Evolutionary conservation across 2,888 invertebrate species (phyloP).

Genomic region (Lepidonotus clava): DNA sequence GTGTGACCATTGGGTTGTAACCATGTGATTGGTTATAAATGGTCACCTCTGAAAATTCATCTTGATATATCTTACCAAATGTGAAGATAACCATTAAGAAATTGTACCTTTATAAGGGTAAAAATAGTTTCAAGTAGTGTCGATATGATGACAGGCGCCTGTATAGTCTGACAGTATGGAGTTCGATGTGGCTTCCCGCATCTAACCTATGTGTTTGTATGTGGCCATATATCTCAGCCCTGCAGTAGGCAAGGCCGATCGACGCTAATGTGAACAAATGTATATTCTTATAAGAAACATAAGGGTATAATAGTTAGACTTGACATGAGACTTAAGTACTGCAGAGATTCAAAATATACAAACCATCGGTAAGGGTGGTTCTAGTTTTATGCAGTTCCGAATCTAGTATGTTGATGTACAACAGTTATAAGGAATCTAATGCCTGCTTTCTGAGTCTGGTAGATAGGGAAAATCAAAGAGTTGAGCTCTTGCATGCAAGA

Average conservation of each 20-base stretch:
- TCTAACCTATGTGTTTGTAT: conserved; percentile 24
- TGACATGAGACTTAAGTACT: conserved; percentile 27
- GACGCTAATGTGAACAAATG: neutral
- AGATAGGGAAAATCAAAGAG: neutral
- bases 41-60: too few species aligned
- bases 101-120: too few species aligned
- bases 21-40: too few species aligned
- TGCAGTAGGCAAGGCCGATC: neutral
- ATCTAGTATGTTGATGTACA: conserved; percentile 37
- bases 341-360: conserved; percentile 15
- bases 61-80: too few species aligned
- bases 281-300: conserved; percentile 12
- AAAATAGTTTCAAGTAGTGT: too few species aligned
- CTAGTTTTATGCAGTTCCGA: conserved; percentile 24
- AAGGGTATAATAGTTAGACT: conserved; percentile 18
- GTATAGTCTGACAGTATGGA: neutral
- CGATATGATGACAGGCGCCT: too few species aligned
- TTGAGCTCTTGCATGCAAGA: neutral
- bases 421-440: neutral
- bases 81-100: too few species aligned
- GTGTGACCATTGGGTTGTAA: too few species aligned
- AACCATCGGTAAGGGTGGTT: conserved; percentile 31
- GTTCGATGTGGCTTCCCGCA: conserved; percentile 5
- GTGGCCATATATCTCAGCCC: conserved; percentile 25
- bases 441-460: neutral